Conservation (phyloP, 2,113 vertebrate species). For the Larimichthys crocea region DNA sequence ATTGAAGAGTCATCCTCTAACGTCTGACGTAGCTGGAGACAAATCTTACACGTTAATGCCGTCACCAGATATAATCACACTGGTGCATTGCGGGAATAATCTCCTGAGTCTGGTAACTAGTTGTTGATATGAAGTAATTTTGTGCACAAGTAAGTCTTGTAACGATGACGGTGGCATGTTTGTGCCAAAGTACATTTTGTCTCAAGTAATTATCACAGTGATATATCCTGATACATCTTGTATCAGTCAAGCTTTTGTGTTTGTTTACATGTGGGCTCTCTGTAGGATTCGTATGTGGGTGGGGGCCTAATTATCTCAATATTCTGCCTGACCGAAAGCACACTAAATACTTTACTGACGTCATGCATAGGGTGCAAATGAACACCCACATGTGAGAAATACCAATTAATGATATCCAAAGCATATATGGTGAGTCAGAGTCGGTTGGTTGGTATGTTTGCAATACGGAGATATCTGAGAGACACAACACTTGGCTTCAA, state of each 20-base stretch:
- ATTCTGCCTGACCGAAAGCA: conserved; percentile 48
- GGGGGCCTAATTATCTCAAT: conserved; percentile 53
- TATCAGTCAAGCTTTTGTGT: conserved; percentile 13
- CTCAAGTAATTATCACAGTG: conserved; percentile 19
- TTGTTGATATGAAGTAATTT: conserved; percentile 24
- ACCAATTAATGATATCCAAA: conserved; percentile 55
- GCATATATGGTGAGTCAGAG: conserved; percentile 37
- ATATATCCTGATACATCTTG: conserved; percentile 18
- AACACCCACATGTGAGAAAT: conserved; percentile 36
- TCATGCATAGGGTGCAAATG: conserved; percentile 27
- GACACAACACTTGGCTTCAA: conserved; percentile 27
- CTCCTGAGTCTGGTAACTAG: neutral
- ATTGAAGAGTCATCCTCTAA: conserved; percentile 38
- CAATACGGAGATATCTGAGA: conserved; percentile 18
- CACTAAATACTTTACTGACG: conserved; percentile 41
- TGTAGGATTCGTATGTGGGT: conserved; percentile 45
- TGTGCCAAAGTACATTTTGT: conserved; percentile 12
- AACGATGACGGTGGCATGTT: neutral
- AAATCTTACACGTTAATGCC: neutral
- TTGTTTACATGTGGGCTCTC: conserved; percentile 2
- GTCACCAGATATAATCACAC: conserved; percentile 18
- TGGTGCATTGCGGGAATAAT: neutral
- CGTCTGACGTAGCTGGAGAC: conserved; percentile 18
- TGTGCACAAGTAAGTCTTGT: conserved; percentile 1
- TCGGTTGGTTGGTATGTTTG: neutral